phyloP scores from a whole-genome alignment of 2,888 invertebrate species.

The Acanthosepion lycidas region DNA sequence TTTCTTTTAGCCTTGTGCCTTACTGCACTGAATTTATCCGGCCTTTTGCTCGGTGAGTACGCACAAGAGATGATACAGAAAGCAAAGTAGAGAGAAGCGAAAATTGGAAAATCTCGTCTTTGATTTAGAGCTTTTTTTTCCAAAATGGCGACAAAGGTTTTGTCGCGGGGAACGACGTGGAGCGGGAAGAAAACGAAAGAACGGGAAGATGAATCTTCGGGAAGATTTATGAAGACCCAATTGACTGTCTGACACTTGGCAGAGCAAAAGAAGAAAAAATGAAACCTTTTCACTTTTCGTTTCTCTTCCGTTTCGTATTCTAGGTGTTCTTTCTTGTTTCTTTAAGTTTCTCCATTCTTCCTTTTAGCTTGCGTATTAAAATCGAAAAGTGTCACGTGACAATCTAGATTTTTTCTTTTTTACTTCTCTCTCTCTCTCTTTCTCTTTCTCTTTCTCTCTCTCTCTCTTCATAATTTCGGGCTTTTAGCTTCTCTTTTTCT shows the following conservation, averaged over 20 bases:
- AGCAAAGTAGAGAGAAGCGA: too few relatives aligned
- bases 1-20: too few relatives aligned
- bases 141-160: background rate
- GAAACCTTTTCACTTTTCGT: background rate
- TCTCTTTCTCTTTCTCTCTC: too few relatives aligned
- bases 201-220: background rate
- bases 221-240: background rate
- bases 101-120: background rate
- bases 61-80: background rate
- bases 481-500: background rate
- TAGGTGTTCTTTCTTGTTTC: background rate
- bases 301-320: background rate
- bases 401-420: background rate
- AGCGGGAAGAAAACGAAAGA: background rate
- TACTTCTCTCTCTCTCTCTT: too few relatives aligned
- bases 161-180: background rate
- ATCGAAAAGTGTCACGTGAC: background rate
- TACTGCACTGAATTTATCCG: too few relatives aligned
- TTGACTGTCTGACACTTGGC: slow-evolving; percentile 33
- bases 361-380: background rate
- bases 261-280: background rate
- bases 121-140: background rate
- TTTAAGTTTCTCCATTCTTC: background rate
- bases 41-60: too few relatives aligned
- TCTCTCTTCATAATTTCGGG: background rate